Evolutionary conservation across 2,797 vertebrate species (phyloP), one percentile per base, ranked within the genome.

Genomic region (Cossypha dichroa): DNA sequence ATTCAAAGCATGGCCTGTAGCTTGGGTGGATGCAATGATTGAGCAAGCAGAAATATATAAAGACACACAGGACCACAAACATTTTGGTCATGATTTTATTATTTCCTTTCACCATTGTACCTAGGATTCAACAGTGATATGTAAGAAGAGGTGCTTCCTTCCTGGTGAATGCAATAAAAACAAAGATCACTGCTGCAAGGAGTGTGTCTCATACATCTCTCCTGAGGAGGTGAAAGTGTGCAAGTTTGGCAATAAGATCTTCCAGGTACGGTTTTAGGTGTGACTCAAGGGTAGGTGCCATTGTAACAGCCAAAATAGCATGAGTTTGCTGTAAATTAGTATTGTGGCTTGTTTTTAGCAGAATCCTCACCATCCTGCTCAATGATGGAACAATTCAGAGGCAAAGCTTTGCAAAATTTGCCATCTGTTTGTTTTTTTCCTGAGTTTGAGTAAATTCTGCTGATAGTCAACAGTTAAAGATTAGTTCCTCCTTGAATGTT

Each of bases 91-190:
- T 59, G 63, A 59, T 90, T 89, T 95, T 25, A 22, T 95, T 25
- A 22, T 34, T 84, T 74, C 86, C 29, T 85, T n/a, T 72, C 70
- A 49, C 75, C 43, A n/a, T 96, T 94, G 73, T 77, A 41, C 88
- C 36, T 96, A 99, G 99, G 98, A 99, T 96, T 99, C 99, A 46
- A 99, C 99, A 1, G 98, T 99, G 79, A 95, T 99, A 48, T 99
- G 99, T 97, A 98, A 97, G 95, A 99, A 97, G 96, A 98, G 92
- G 26, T 99, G 99, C 88, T 99, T 98, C 3, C 97, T 76, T 15
- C 94, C 97, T 5, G 98, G 99, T 14, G 96, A 97, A 94, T 99
- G 99, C 81, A 94, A 96, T 5, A 98, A 94, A 41, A 95, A 94
- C 36, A 93, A 97, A 77, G 97, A 97, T 8, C 78, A 85, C 21